These are phyloP conservation scores for Loxodonta africana DNA, from an alignment of 2,113 vertebrate genomes.

Conservation along the genomic window DNA sequence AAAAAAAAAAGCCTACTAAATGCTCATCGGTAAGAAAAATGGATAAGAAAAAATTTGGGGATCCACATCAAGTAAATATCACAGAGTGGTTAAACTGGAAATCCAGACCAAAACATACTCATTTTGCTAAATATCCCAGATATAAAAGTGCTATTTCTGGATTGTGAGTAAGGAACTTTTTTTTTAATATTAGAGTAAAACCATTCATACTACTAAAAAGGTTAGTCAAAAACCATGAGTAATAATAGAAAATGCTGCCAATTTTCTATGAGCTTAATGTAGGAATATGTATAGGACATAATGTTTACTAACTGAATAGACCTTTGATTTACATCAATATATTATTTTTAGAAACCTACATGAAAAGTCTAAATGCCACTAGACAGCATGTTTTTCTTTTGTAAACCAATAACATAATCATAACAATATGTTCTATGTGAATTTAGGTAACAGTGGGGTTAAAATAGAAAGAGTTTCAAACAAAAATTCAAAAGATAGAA, in stretches of 20 bases:
- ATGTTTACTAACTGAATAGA: background rate
- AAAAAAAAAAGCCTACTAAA: background rate
- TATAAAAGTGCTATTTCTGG: background rate
- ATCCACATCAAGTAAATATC: background rate
- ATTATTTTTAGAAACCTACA: background rate
- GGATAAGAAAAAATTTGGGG: background rate
- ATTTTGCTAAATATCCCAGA: background rate
- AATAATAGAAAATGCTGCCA: background rate
- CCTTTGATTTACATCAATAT: background rate
- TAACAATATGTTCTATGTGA: background rate
- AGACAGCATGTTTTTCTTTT: background rate
- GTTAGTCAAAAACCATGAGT: background rate
- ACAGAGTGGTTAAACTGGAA: background rate
- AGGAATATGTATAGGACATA: background rate
- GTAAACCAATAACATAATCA: background rate
- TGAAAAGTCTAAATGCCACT: background rate
- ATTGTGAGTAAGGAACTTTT: background rate
- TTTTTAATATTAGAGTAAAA: background rate
- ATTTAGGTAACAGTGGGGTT: background rate
- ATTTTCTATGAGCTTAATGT: background rate
- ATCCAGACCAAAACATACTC: background rate
- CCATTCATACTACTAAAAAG: background rate
- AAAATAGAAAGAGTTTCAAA: conserved; percentile 2
- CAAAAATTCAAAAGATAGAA: background rate
- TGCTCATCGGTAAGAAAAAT: background rate